Evolutionary conservation across 2,888 invertebrate species (phyloP), one percentile per base, ranked within the genome.

Genomic region (Pyrrhosoma nymphula): DNA sequence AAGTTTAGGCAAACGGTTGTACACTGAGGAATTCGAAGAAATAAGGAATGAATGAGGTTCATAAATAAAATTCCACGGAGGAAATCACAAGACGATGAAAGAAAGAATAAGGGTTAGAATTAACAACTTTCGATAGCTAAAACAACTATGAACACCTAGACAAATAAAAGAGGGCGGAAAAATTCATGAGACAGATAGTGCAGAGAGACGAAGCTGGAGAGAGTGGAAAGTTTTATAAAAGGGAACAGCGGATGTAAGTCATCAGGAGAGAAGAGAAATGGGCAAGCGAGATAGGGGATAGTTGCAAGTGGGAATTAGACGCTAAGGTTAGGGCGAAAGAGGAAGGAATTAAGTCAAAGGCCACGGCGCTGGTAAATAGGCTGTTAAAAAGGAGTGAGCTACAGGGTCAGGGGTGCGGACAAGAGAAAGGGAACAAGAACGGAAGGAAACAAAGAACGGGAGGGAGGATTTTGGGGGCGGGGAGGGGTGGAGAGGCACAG

Each of bases 361-460:
- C 69, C 69, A 93, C 93, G 93, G 47, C 69, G 69, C 26, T 93
- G 75, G 93, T 69, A 93, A 93, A 93, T 75, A 69, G 93, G 56
- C 90, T 60, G 90, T 91, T 91, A 35, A 60, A 35, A 60, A 55
- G 60, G n/a, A 55, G 55, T 89, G 89, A 55, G 56, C 60, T 60
- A 55, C 1, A 26, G n/a, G 26, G 89, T 26, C n/a, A 26, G 26
- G 55, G n/a, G 56, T 8, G 56, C 18, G 55, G 56, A 82, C 16
- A 26, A 69, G n/a, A 26, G 30, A 82, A 82, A 82, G 82, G 35
- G 35, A 82, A 16, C 23, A 82, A 6, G 89, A n/a, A 26, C 23
- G 47, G 89, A 89, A n/a, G 89, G 89, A 8, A 89, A 89, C 16
- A 89, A 26, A n/a, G 55, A 1, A 56, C 2, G 89, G 88, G 47